phyloP scores from a whole-genome alignment of 2,888 invertebrate species.

The Coecobrya sp. region DNA sequence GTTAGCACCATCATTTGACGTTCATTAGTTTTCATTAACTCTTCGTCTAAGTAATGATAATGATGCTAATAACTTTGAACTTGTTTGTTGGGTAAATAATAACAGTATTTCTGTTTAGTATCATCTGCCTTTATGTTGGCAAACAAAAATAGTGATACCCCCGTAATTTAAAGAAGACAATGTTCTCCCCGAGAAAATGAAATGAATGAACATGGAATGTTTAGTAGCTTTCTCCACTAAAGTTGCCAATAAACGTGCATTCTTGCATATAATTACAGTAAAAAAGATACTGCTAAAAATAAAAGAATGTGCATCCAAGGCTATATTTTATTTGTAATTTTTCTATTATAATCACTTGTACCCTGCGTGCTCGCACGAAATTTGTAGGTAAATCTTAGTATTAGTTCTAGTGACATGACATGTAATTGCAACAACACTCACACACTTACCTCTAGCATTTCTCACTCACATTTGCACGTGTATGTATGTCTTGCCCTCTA shows the following conservation, averaged over 20 bases:
- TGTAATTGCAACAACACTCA: conserved; percentile 64
- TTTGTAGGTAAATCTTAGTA: background rate
- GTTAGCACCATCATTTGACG: conserved; percentile 22
- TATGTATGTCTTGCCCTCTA: conserved; percentile 67
- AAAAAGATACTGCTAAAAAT: background rate
- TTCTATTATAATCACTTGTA: background rate
- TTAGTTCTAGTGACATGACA: conserved; percentile 20
- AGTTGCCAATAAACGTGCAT: background rate
- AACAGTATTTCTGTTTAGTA: background rate
- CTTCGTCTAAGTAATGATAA: background rate
- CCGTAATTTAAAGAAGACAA: background rate
- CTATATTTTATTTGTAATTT: background rate
- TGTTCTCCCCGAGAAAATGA: background rate
- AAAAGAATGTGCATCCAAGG: background rate
- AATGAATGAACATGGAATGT: conserved; percentile 1
- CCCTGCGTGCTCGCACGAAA: background rate
- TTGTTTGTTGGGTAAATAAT: conserved; percentile 17
- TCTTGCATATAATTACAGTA: background rate
- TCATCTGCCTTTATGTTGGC: background rate
- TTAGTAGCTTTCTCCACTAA: background rate
- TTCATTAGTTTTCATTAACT: conserved; percentile 56
- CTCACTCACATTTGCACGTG: conserved; percentile 71
- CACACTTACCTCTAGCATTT: conserved; percentile 71
- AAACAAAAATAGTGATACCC: background rate
- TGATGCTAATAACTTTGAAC: conserved; percentile 25